Evolutionary conservation across 2,113 vertebrate genomes (phyloP).

Genomic region (Pseudopipra pipra): DNA sequence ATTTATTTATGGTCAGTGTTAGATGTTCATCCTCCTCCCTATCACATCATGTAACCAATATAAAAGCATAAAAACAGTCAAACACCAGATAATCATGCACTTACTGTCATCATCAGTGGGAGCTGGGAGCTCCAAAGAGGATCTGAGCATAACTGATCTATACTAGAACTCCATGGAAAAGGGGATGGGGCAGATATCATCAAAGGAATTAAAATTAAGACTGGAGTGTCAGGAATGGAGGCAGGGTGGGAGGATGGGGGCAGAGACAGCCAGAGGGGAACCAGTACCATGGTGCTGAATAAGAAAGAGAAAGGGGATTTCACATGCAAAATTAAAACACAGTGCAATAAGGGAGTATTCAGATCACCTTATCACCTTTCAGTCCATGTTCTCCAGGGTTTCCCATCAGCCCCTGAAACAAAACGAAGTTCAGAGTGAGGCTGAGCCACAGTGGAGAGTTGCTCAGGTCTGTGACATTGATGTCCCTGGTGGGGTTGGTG

Average conservation of each 20-base stretch:
- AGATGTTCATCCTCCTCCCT: not conserved
- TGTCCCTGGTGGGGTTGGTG: not conserved
- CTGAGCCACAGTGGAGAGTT: not conserved
- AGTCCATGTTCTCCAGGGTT: constrained; percentile 98
- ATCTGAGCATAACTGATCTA: not conserved
- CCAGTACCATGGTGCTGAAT: not conserved
- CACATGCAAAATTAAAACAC: constrained; percentile 81
- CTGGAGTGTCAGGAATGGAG: not conserved
- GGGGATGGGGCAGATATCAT: not conserved
- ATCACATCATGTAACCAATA: fast-evolving
- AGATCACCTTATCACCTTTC: constrained; percentile 99
- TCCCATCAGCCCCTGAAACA: constrained; percentile 91
- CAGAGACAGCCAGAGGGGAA: not conserved
- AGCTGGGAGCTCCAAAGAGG: not conserved
- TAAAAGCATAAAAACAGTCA: not conserved
- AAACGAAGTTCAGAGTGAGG: not conserved
- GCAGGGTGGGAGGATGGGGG: not conserved
- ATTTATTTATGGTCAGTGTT: not conserved
- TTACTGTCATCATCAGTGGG: not conserved
- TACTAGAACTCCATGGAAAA: not conserved
- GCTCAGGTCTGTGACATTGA: not conserved
- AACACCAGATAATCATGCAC: not conserved
- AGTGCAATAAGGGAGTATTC: constrained; percentile 98
- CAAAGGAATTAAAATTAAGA: not conserved
- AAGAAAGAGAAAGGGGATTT: not conserved